These are phyloP conservation scores for Mystacornis crossleyi DNA, from an alignment of 2,113 vertebrate genomes.

Conservation along the genomic window DNA sequence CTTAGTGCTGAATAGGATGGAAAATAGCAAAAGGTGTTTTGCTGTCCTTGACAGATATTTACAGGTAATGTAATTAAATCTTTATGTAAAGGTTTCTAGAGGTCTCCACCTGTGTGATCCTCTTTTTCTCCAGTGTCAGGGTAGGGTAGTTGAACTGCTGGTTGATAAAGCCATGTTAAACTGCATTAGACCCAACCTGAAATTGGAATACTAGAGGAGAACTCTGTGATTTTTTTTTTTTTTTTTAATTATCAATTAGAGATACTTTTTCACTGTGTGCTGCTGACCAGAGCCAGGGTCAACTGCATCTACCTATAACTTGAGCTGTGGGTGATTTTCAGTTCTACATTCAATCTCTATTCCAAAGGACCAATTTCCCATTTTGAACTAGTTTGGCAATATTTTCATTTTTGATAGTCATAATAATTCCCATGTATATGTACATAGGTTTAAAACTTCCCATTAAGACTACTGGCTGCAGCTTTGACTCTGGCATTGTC, in stretches of 20 bases:
- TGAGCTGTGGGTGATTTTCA: not conserved
- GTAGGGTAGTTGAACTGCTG: not conserved
- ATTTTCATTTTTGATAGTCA: not conserved
- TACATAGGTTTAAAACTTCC: not conserved
- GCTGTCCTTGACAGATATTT: not conserved
- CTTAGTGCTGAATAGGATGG: not conserved
- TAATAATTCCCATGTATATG: not conserved
- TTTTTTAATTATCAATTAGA: not conserved
- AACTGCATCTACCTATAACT: not conserved
- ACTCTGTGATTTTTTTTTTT: not conserved
- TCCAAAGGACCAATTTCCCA: not conserved
- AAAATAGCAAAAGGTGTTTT: not conserved
- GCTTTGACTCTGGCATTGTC: conserved; percentile 11
- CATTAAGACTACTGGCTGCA: not conserved
- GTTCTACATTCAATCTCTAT: not conserved
- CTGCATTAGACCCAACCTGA: not conserved
- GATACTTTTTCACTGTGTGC: not conserved
- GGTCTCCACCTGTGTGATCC: not conserved
- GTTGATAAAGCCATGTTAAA: not conserved
- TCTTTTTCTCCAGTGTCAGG: not conserved
- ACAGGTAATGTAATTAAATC: not conserved
- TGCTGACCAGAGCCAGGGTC: not conserved
- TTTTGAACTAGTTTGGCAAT: not conserved
- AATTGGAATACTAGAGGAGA: not conserved
- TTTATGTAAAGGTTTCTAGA: not conserved